Evolutionary conservation across 2,113 vertebrate species (phyloP).

Genomic region (Thomomys bottae): DNA sequence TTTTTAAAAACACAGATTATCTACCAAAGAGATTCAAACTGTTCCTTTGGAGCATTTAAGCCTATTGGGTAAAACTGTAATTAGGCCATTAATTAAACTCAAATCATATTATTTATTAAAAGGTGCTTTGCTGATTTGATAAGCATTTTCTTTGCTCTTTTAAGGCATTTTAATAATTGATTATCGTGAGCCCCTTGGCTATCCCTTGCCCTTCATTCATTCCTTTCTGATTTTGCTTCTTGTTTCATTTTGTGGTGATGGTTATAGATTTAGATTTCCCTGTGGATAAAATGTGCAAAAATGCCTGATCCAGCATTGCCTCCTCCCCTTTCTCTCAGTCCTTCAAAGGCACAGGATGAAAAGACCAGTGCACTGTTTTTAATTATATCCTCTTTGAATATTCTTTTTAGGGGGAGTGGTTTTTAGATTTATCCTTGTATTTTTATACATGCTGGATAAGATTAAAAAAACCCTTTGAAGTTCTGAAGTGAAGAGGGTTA

Average conservation of each 20-base stretch:
- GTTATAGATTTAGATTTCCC: conserved; percentile 80
- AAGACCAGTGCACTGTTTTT: conserved; percentile 30
- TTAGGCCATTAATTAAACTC: conserved; percentile 77
- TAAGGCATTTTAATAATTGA: conserved; percentile 75
- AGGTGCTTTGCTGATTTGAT: conserved; percentile 69
- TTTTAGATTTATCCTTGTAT: conserved; percentile 42
- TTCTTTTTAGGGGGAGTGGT: background rate
- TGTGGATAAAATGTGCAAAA: conserved; percentile 68
- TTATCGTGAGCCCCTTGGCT: conserved; percentile 68
- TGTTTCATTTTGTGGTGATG: conserved; percentile 74
- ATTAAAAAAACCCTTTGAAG: conserved; percentile 48
- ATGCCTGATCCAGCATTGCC: conserved; percentile 57
- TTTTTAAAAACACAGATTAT: conserved; percentile 76
- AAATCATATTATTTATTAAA: conserved; percentile 78
- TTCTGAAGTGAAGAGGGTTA: conserved; percentile 26
- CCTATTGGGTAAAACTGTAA: conserved; percentile 76
- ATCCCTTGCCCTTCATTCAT: conserved; percentile 58
- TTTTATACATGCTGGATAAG: conserved; percentile 31
- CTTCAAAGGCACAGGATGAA: conserved; percentile 68
- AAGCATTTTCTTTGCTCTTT: conserved; percentile 74
- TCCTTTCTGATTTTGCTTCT: conserved; percentile 74
- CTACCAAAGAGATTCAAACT: conserved; percentile 67
- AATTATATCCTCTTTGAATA: conserved; percentile 48
- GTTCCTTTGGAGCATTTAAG: conserved; percentile 74
- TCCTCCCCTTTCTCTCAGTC: background rate